A percentile compares a stretch with the other conserved stretches of the same genome.
phyloP scores from a whole-genome alignment of 2,113 vertebrate species.

The Craseonycteris thonglongyai region DNA sequence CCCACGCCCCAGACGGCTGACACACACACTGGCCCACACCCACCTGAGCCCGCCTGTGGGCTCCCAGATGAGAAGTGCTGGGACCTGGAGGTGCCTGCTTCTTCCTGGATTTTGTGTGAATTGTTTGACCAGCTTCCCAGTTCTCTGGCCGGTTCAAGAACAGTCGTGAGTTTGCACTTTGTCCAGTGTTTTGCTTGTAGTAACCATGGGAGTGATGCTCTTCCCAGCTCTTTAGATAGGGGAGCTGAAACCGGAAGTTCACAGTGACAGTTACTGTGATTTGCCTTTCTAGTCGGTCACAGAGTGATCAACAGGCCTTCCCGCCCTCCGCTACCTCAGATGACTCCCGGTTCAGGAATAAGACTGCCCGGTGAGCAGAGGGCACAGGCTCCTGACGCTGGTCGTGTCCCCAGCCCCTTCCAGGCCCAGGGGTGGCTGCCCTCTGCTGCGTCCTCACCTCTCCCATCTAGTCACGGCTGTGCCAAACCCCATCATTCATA shows the following conservation, averaged over 20 bases:
- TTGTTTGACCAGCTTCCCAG: neutral
- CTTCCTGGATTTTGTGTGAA: neutral
- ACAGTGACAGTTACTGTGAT: neutral
- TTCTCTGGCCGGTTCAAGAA: neutral
- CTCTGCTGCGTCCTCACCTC: neutral
- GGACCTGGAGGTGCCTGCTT: neutral
- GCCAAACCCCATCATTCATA: neutral
- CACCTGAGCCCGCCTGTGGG: neutral
- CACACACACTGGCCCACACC: neutral
- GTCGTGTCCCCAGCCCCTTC: neutral
- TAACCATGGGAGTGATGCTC: neutral
- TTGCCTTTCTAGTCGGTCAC: neutral
- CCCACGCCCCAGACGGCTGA: rapidly evolving
- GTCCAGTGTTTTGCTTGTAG: neutral
- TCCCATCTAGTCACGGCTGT: no score
- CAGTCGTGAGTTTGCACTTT: neutral
- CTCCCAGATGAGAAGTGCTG: no score
- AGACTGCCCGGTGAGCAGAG: no score
- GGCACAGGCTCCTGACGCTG: neutral
- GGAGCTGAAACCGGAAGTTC: neutral
- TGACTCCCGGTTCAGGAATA: neutral
- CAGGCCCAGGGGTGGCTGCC: neutral
- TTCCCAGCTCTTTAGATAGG: neutral
- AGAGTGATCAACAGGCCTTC: neutral
- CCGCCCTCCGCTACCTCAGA: neutral